Conservation (phyloP, 1,140 invertebrate genomes). For the Temnothorax nylanderi region DNA sequence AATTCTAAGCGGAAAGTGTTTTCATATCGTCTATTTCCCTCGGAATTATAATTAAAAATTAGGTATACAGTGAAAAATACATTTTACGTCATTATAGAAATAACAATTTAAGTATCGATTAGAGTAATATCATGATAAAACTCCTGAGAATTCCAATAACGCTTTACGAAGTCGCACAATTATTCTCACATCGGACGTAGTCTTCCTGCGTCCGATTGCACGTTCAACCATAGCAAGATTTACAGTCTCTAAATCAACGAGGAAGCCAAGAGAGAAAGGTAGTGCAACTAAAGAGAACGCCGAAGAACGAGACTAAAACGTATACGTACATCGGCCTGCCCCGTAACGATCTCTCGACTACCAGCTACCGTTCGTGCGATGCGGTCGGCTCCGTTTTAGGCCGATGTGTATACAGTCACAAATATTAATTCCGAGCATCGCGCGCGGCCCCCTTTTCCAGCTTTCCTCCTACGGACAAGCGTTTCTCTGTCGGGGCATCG, state of each 20-base stretch:
- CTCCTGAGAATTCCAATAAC: conserved; percentile 60
- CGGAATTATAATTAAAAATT: neutral
- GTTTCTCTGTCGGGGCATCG: conserved; percentile 66
- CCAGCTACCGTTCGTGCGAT: conserved; percentile 23
- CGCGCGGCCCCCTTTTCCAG: conserved; percentile 39
- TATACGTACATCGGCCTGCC: conserved; percentile 63
- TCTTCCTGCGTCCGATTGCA: conserved; percentile 70
- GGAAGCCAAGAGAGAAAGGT: neutral
- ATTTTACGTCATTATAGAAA: neutral
- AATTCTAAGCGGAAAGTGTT: neutral
- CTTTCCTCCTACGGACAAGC: conserved; percentile 44
- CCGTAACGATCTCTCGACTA: conserved; percentile 68
- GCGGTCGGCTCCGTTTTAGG: conserved; percentile 26
- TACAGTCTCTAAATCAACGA: conserved; percentile 75
- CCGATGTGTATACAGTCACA: conserved; percentile 66
- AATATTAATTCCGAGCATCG: conserved; percentile 78
- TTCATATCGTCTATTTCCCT: neutral
- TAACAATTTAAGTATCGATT: neutral
- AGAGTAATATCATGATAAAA: neutral
- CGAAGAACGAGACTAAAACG: conserved; percentile 15
- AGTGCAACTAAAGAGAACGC: neutral
- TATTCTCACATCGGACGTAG: conserved; percentile 71
- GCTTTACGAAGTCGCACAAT: conserved; percentile 64
- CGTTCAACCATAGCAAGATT: conserved; percentile 70
- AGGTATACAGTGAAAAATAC: neutral